A percentile compares a stretch with the other conserved stretches of the same genome.
Evolutionary conservation across 2,888 invertebrate species (phyloP).

Genomic region (Pimpla rufipes): DNA sequence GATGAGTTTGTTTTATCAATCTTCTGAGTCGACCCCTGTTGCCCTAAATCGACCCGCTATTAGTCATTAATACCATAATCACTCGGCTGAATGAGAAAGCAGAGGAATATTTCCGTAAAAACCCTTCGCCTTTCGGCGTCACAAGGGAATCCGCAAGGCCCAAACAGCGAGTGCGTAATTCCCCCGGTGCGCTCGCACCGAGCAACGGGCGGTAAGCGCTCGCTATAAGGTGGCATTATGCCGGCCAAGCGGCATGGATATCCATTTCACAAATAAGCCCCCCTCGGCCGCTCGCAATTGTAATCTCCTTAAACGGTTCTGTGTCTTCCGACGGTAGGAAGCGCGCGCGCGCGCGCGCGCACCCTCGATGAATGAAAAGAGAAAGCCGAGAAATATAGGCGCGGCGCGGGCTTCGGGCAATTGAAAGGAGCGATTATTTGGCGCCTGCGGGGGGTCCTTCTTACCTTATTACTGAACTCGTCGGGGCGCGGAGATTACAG

Average conservation of each 20-base stretch:
- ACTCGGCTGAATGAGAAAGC: neutral
- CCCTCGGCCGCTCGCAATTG: conserved; percentile 55
- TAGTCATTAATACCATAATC: neutral
- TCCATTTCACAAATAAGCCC: conserved; percentile 71
- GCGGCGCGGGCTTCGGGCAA: conserved; percentile 2
- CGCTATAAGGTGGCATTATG: conserved; percentile 44
- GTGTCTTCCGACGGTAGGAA: neutral
- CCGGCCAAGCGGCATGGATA: conserved; percentile 61
- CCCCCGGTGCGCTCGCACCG: neutral
- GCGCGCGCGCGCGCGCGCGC: conserved; percentile 2
- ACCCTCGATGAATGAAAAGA: conserved; percentile 47
- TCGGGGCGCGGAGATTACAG: conserved; percentile 39
- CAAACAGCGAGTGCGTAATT: conserved; percentile 27
- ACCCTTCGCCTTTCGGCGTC: neutral
- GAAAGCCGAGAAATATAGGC: conserved; percentile 26
- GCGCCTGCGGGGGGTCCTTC: conserved; percentile 50
- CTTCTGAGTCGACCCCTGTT: neutral
- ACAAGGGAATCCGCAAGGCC: neutral
- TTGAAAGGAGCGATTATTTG: conserved; percentile 63
- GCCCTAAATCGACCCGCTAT: neutral
- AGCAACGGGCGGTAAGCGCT: neutral
- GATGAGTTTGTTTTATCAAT: too few relatives aligned
- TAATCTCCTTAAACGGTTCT: conserved; percentile 68
- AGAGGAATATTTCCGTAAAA: neutral
- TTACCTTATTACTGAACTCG: conserved; percentile 59